These are phyloP conservation scores for Deilephila porcellus DNA, from an alignment of 2,888 invertebrate species.

Conservation along the genomic window DNA sequence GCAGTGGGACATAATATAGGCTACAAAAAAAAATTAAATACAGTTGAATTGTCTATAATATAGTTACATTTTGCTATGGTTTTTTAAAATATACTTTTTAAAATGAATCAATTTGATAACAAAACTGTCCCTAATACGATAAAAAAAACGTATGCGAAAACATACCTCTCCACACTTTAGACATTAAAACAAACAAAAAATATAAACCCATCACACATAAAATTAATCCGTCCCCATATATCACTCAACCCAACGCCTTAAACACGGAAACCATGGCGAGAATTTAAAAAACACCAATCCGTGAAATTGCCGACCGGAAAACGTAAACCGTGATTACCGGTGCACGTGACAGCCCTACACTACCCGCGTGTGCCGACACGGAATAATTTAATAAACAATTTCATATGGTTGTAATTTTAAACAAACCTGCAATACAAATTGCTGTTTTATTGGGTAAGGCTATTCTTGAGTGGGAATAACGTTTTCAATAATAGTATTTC, in stretches of 20 bases:
- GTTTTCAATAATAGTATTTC: background rate
- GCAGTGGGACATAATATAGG: no score
- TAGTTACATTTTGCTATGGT: no score
- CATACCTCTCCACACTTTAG: no score
- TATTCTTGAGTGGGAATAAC: background rate
- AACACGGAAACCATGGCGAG: background rate
- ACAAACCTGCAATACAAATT: slow-evolving; percentile 22
- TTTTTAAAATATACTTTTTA: no score
- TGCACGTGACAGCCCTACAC: slow-evolving; percentile 23
- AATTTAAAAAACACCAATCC: slow-evolving; percentile 21
- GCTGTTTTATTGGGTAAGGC: slow-evolving; percentile 1
- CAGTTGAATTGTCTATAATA: no score
- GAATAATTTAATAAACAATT: slow-evolving; percentile 33
- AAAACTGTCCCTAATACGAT: no score
- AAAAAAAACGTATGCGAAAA: no score
- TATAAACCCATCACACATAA: slow-evolving; percentile 8
- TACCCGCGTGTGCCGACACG: slow-evolving; percentile 15
- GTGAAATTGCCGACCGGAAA: slow-evolving; percentile 9
- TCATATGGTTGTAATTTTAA: slow-evolving; percentile 30
- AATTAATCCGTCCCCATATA: background rate
- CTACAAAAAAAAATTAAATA: no score
- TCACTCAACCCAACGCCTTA: background rate
- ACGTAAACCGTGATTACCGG: slow-evolving; percentile 26
- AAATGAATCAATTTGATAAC: no score
- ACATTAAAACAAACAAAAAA: background rate